Base-by-base conservation (phyloP, 2,113 vertebrate species). In the Amazona guildingii region DNA sequence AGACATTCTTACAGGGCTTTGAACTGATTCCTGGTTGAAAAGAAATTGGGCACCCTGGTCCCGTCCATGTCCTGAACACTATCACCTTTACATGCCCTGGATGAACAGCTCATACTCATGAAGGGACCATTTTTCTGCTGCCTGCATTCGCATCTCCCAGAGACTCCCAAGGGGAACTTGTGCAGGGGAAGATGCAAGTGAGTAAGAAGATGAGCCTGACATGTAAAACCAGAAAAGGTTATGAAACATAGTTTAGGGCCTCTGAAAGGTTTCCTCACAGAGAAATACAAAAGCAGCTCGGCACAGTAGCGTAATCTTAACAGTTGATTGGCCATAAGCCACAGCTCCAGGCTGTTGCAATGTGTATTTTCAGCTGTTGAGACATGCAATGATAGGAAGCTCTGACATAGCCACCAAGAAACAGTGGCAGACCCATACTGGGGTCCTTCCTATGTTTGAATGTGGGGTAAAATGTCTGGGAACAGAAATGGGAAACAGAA, bases 261-360 rank as follows among this genome's bases (percentile, higher is more conserved):
- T 89, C 88, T 35, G 63, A 52, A 94, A 85, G 78, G 80, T 92
- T 96, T 96, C 95, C 81, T 95, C 77, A 91, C 68, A n/a, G 23
- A 62, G 91, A 67, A 76, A 88, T 1, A 9, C 51, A 39, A 78
- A 92, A 55, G 96, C 20, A 84, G 76, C 51, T 83, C 39, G 1
- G 14, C 1, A 2, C 2, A 0, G 90, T 35, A 85, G 77, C 0
- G 83, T 87, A 95, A 95, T 90, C 1, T 4, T 59, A 95, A 92
- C 95, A 94, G 96, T 95, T 76, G 88, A 95, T 92, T 96, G 88
- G 96, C 96, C 35, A 0, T 85, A 94, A 96, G 96, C 96, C 95
- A 85, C 91, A 93, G 94, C 83, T 82, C 52, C 1, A 0, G 6
- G 54, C 95, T 96, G 92, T 96, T 87, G 96, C 96, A 97, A 97